Evolutionary conservation across 2,113 vertebrate genomes (phyloP), one percentile per base, ranked within the genome.

Genomic region (Oreochromis spilurus): DNA sequence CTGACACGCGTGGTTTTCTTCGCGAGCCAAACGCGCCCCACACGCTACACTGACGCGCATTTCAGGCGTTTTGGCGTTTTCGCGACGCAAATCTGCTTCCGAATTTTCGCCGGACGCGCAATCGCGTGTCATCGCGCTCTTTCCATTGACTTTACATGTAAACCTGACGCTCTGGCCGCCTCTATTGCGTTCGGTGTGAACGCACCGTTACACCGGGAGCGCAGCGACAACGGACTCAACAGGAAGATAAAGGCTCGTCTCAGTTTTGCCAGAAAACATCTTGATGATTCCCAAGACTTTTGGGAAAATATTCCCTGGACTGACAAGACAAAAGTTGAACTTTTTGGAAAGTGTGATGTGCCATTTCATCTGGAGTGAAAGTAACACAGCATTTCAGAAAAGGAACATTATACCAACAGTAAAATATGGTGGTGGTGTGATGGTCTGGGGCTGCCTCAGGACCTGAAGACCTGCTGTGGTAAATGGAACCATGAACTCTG

Each of bases 331-430:
- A 62, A 60, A 34, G 16, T 62, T 60, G 14, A 58, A 5, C 55
- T 58, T 2, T 26, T 57, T 57, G 54, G 54, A 57, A 57, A 26
- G 31, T 65, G 31, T 65, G 60, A 1, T 65, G 60, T n/a, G 31
- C 3, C 9, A 2, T 36, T 62, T 62, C 58, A n/a, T 36, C 17
- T 62, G 58, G 58, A 36, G 9, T 62, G 0, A 62, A 62, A 62
- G 58, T 36, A 62, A 3, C 31, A 4, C 31, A 62, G 58, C 31
- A 62, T 62, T 36, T 62, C 58, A 36, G 58, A 62, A 0, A 65
- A 65, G 60, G 17, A 65, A 0, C 31, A 36, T 65, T 0, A n/a
- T n/a, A 65, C 31, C 60, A n/a, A 2, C 0, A 4, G 60, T 65
- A 65, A 5, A 65, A 5, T 62, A 12, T 62, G 29, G 58, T 36